phyloP scores from a whole-genome alignment of 2,797 vertebrate species.

The Paratrypauchen microcephalus region DNA sequence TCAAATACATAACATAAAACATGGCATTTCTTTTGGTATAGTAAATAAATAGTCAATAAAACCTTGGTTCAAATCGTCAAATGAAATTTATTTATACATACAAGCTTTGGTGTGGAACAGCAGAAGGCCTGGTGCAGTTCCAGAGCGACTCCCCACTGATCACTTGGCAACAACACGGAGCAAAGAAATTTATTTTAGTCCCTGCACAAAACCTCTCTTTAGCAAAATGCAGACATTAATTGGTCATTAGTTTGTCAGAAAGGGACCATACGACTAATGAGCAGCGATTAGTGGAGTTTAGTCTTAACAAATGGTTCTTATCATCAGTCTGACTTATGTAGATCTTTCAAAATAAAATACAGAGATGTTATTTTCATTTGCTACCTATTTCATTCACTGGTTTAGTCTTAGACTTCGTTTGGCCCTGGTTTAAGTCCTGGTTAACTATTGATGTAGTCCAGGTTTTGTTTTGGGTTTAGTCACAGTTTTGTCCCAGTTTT shows the following conservation, averaged over 20 bases:
- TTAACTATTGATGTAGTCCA: too few relatives aligned
- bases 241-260: conserved; percentile 66
- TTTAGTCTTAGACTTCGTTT: neutral
- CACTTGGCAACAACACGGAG: conserved; percentile 29
- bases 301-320: conserved; percentile 10
- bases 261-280: conserved; percentile 59
- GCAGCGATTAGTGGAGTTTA: conserved; percentile 63
- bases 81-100: conserved; percentile 4
- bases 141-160: conserved; percentile 5
- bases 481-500: too few relatives aligned
- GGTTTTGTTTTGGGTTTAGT: too few relatives aligned
- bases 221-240: conserved; percentile 71
- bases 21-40: neutral
- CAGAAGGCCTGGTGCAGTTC: conserved; percentile 14
- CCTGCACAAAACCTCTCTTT: conserved; percentile 16
- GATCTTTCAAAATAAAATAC: neutral
- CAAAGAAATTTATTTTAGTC: neutral
- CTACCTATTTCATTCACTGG: too few relatives aligned
- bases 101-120: neutral
- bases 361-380: neutral
- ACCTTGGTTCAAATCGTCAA: neutral
- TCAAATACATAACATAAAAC: neutral
- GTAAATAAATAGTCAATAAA: neutral
- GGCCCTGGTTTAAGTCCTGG: too few relatives aligned
- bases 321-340: neutral